Base-by-base conservation (phyloP, 1,140 invertebrate genomes). In the Scaptomyza montana region DNA sequence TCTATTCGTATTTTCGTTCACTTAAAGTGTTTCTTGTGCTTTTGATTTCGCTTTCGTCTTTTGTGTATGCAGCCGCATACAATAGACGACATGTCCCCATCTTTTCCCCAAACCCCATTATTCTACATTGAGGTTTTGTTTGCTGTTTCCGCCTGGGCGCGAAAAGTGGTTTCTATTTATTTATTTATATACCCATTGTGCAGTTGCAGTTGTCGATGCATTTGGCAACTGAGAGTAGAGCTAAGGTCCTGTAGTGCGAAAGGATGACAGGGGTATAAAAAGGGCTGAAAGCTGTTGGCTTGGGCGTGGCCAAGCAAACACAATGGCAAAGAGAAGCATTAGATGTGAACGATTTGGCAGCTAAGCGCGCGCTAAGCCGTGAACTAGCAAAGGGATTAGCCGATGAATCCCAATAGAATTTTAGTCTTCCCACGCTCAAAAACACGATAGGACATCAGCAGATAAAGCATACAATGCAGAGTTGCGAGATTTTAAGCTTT, bases 91-190 rank as follows among this genome's bases (percentile, higher is more conserved):
- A 46, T 8, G 30, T 28, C 21, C 9, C 19, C 4, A 4, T 13
- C 13, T 5, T 19, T 19, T 13, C 39, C 3, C n/a, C 8, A 33
- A 33, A 33, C 1, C 4, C 13, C 12, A 30, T 6, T 6, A 13
- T 25, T 25, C 21, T 25, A 39, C 2, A 61, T 66, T 55, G 33
- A 16, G 39, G 57, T 71, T 78, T 72, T 63, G 76, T 76, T 77
- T 80, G 72, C 61, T 63, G 55, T 64, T 77, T 84, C 77, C 68
- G 69, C 39, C 63, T 63, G 66, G 74, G 78, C 66, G 80, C 74
- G 69, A 86, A 85, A 85, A 85, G 74, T 86, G 81, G 77, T 85
- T 85, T 85, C 77, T 80, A 74, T 85, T 85, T 86, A 85, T 85
- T 85, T 85, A 85, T 85, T 85, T 85, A 85, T 85, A 81, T 65